Evolutionary conservation across 2,113 vertebrate genomes (phyloP).

Genomic region (Cephalopterus ornatus): DNA sequence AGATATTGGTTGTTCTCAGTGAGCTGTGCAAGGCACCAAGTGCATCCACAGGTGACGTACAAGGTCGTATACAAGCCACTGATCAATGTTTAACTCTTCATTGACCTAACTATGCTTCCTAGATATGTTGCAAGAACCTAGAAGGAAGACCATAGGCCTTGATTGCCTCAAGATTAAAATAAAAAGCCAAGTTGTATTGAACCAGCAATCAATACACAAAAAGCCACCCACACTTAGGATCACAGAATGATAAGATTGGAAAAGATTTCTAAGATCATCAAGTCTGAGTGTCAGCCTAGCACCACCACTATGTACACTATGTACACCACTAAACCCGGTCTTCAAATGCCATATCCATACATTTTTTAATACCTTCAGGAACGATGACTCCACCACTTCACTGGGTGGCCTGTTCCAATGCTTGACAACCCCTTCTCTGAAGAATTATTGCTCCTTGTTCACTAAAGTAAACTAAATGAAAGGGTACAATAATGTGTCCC

Average conservation of each 20-base stretch:
- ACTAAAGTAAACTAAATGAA: neutral
- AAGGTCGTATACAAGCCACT: accelerated
- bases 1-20: neutral
- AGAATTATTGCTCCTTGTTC: neutral
- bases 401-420: neutral
- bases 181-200: neutral
- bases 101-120: neutral
- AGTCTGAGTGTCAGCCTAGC: neutral
- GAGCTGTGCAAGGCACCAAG: neutral
- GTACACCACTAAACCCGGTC: accelerated
- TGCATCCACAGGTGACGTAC: neutral
- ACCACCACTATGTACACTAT: neutral
- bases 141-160: neutral
- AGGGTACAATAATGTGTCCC: neutral
- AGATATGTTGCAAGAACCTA: neutral
- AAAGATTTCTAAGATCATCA: neutral
- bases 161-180: neutral
- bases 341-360: neutral
- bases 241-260: neutral
- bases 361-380: neutral
- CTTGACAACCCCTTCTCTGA: neutral
- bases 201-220: neutral
- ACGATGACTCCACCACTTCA: neutral
- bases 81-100: neutral
- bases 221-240: accelerated